Conservation (phyloP, 2,113 vertebrate genomes). For the Paracanthobrama guichenoti region DNA sequence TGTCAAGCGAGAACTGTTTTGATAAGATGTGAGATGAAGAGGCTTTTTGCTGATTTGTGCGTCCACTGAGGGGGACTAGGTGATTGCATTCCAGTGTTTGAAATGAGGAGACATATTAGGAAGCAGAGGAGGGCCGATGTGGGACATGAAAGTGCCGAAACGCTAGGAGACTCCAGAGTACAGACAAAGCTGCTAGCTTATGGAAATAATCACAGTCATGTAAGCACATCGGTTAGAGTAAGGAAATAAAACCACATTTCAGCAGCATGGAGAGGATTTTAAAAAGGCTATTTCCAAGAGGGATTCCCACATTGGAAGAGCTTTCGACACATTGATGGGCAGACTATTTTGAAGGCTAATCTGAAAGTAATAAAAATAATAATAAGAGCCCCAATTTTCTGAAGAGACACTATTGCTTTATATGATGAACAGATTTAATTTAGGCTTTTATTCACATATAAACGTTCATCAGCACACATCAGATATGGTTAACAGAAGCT, state of each 20-base stretch:
- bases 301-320: background rate
- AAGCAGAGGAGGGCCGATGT: conserved; percentile 54
- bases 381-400: too few relatives aligned
- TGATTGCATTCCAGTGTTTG: conserved; percentile 17
- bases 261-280: background rate
- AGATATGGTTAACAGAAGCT: too few relatives aligned
- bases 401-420: too few relatives aligned
- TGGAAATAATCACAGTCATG: conserved; percentile 57
- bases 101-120: conserved; percentile 38
- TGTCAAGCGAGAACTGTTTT: conserved; percentile 37
- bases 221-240: conserved; percentile 36
- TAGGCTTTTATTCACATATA: too few relatives aligned
- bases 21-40: conserved; percentile 39
- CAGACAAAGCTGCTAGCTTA: conserved; percentile 44
- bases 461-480: too few relatives aligned
- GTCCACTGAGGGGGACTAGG: conserved; percentile 33
- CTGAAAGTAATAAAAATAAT: too few relatives aligned
- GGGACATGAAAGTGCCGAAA: conserved; percentile 58
- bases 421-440: too few relatives aligned
- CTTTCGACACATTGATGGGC: background rate
- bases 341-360: background rate
- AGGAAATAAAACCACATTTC: conserved; percentile 8
- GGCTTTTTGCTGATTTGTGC: conserved; percentile 28
- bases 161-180: conserved; percentile 51
- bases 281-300: background rate